These are phyloP conservation scores for Parnassius mnemosyne DNA, from an alignment of 2,888 invertebrate species.

Conservation along the genomic window DNA sequence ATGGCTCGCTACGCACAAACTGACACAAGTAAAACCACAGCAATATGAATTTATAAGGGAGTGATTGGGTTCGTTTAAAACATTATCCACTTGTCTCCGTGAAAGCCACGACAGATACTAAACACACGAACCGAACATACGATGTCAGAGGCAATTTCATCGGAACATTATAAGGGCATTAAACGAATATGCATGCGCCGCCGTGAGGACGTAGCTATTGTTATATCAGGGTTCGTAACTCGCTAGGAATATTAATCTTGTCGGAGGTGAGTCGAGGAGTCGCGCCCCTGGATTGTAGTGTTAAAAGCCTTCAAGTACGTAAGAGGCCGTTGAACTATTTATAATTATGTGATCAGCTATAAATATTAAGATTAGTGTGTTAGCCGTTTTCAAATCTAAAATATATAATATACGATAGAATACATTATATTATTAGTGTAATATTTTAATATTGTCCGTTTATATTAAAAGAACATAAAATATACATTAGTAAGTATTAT, in stretches of 20 bases:
- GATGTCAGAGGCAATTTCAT: slow-evolving; percentile 69
- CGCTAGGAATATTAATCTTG: slow-evolving; percentile 76
- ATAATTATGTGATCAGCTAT: background rate
- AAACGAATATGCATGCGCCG: slow-evolving; percentile 77
- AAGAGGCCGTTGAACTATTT: slow-evolving; percentile 63
- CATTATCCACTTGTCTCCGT: slow-evolving; percentile 42
- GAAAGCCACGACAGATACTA: slow-evolving; percentile 67
- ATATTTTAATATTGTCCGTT: too few relatives aligned
- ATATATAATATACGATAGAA: too few relatives aligned
- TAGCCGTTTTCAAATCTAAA: too few relatives aligned
- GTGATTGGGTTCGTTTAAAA: slow-evolving; percentile 28
- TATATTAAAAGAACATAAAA: too few relatives aligned
- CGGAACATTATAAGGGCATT: slow-evolving; percentile 77
- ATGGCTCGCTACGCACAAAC: slow-evolving; percentile 39
- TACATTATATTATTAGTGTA: too few relatives aligned
- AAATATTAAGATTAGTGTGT: too few relatives aligned
- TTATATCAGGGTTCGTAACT: slow-evolving; percentile 64
- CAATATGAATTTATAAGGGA: slow-evolving; percentile 17
- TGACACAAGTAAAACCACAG: slow-evolving; percentile 31
- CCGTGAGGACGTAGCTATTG: slow-evolving; percentile 68
- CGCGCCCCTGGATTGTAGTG: slow-evolving; percentile 44
- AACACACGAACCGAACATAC: slow-evolving; percentile 56
- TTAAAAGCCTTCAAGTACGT: slow-evolving; percentile 47
- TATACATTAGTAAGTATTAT: too few relatives aligned
- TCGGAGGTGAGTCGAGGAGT: slow-evolving; percentile 55